Base-by-base conservation (phyloP, 2,888 invertebrate species). In the Xanthorhoe designata region DNA sequence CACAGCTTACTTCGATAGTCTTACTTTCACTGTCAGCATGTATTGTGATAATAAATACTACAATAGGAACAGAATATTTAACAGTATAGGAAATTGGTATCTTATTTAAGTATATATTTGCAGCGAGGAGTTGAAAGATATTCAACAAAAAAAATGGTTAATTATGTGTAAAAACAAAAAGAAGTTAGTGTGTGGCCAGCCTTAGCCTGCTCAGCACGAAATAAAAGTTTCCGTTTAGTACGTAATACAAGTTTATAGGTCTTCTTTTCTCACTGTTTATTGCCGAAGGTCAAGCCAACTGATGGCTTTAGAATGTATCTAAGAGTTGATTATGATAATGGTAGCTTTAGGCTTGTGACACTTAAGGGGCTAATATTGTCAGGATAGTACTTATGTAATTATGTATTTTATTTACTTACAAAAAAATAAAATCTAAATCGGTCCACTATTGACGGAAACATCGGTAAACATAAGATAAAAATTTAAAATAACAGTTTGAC, bases 231-330 rank as follows among this genome's bases (percentile, higher is more conserved):
- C 15, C 8, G 13, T 47, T 47, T 47, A 47, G 47, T 15, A 47
- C 47, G 17, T 47, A 47, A 47, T 47, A 47, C 17, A 47, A 47
- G 47, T 47, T 47, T 47, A 47, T 47, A 47, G 17, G 17, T 7
- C 47, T 47, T 47, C 17, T 47, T 47, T 47, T 47, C 47, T 13
- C 47, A 15, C 47, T 15, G 47, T 47, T 47, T 18, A 51, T 51
- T 10, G 50, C 47, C 17, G 47, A 47, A 47, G 15, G 47, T 47
- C 47, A 6, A 17, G 15, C 15, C 5, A 15, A 15, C 15, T 15
- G 45, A 45, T n/a, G 45, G 15, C 45, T 45, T 45, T 45, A 15
- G 45, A 47, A 47, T 15, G 47, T 47, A 0, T 47, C 38, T 42
- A 13, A 6, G 8, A 35, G 38, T 38, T 38, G 9, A 2, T 10